phyloP scores from a whole-genome alignment of 2,888 invertebrate species.

The Dicyrtomina minuta region DNA sequence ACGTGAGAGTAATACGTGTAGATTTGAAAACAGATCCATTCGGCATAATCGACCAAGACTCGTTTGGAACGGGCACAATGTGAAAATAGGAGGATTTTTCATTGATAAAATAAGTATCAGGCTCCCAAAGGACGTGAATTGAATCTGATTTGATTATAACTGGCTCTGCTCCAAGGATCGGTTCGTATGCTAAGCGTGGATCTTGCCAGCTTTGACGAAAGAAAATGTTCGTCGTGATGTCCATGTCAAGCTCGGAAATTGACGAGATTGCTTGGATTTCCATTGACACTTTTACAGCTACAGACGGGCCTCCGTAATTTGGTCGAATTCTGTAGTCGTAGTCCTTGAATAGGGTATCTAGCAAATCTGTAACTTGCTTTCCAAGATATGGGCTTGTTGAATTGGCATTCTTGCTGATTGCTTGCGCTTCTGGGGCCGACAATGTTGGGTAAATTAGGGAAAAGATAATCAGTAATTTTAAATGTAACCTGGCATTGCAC shows the following conservation, averaged over 20 bases:
- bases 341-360: background rate
- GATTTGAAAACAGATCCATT: constrained; percentile 44
- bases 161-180: background rate
- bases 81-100: constrained; percentile 1
- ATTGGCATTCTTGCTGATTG: too few species aligned
- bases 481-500: too few species aligned
- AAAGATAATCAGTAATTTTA: background rate
- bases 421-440: background rate
- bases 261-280: constrained; percentile 11
- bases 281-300: constrained; percentile 24
- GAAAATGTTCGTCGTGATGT: constrained; percentile 20
- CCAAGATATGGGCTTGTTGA: too few species aligned
- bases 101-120: constrained; percentile 15
- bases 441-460: background rate
- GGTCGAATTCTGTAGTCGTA: constrained; percentile 26
- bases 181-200: constrained; percentile 10
- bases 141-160: background rate
- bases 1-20: constrained; percentile 43
- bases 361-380: too few species aligned
- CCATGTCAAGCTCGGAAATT: constrained; percentile 26
- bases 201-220: constrained; percentile 24
- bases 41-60: constrained; percentile 28
- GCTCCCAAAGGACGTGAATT: constrained; percentile 7
- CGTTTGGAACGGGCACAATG: background rate
- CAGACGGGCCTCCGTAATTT: background rate